These are phyloP conservation scores for Lithophane ornitopus DNA, from an alignment of 2,888 invertebrate genomes.

Conservation along the genomic window DNA sequence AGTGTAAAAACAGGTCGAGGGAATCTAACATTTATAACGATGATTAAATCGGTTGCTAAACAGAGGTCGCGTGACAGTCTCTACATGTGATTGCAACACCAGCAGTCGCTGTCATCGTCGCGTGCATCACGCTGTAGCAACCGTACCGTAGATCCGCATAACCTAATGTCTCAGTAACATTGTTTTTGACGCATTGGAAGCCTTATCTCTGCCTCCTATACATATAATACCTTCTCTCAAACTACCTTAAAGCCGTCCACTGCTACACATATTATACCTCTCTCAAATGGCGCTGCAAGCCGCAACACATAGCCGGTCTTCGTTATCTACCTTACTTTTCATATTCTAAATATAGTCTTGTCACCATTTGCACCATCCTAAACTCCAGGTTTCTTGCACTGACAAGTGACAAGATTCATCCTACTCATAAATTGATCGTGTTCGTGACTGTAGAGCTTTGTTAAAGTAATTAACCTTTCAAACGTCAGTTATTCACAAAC, in stretches of 20 bases:
- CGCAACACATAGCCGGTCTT: neutral
- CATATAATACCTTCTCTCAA: neutral
- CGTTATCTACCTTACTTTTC: neutral
- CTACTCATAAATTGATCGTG: neutral
- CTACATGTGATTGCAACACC: conserved; percentile 78
- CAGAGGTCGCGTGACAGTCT: conserved; percentile 78
- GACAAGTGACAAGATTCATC: conserved; percentile 5
- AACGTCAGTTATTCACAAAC: conserved; percentile 18
- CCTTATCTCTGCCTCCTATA: neutral
- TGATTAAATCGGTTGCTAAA: conserved; percentile 70
- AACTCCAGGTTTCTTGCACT: conserved; percentile 2
- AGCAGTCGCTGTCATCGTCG: conserved; percentile 71
- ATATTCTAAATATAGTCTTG: too few relatives aligned
- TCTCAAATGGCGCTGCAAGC: neutral
- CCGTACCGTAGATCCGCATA: conserved; percentile 81
- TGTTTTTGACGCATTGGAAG: conserved; percentile 40
- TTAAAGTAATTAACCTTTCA: conserved; percentile 29
- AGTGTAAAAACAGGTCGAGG: conserved; percentile 58
- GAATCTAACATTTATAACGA: conserved; percentile 58
- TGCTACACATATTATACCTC: too few relatives aligned
- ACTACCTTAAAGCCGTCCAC: neutral
- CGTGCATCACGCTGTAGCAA: conserved; percentile 82
- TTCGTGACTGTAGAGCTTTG: conserved; percentile 8
- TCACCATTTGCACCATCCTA: neutral
- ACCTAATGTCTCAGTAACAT: conserved; percentile 74